Evolutionary conservation across 2,888 invertebrate species (phyloP), one percentile per base, ranked within the genome.

Genomic region (Dione vanillae): DNA sequence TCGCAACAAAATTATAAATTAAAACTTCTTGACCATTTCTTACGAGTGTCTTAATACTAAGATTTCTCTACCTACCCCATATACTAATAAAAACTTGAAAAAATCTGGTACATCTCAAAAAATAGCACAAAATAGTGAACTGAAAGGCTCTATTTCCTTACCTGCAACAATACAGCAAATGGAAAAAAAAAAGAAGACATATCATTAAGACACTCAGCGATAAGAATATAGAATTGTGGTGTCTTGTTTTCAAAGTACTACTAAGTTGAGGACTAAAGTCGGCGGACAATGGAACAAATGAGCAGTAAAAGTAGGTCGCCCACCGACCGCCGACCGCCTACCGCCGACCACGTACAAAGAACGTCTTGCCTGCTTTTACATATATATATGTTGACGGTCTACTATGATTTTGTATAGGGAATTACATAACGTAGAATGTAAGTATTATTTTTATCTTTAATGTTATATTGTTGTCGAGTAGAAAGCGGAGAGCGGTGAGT

Each of bases 261-360:
- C 52, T 40, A 64, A 67, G 58, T 71, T 61, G 47, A 65, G 67
- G 40, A 59, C 64, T 35, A 10, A 49, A 56, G 56, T 37, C 27
- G 45, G 27, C 59, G 70, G 65, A 67, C 70, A 70, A 70, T 64
- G 45, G 52, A 45, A 58, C 67, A 69, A 72, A 66, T 69, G 67
- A 72, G 45, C 67, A 20, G 66, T 62, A 41, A 66, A 72, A 70
- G 72, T 73, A 56, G 72, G 72, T 73, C 72, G 59, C 58, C 67
- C 45, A 67, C 70, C 69, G 43, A 70, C 67, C 27, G 52, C 3
- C 54, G 49, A 20, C 16, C 47, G 19, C 16, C 49, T 35, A 54
- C 56, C 56, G 56, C 16, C 37, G 37, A 56, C 56, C 37, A 40
- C 10, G 37, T 37, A 56, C 37, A 56, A 56, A 56, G 37, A 56